These are phyloP conservation scores for Capreolus pygargus DNA, from an alignment of 2,113 vertebrate genomes.

Conservation along the genomic window DNA sequence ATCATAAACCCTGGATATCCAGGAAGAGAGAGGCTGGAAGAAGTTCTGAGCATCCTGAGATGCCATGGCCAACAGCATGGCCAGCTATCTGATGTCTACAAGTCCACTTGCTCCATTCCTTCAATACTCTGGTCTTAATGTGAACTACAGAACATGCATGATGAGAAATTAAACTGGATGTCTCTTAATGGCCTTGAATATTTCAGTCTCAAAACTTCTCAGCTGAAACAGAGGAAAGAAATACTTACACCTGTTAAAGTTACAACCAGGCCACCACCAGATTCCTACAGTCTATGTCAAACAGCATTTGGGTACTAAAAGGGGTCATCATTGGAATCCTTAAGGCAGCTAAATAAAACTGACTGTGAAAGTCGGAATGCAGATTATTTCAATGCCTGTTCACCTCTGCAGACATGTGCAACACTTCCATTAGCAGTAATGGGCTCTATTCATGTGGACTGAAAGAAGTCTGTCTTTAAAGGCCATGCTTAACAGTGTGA, in stretches of 20 bases:
- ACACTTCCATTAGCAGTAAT: slow-evolving; percentile 53
- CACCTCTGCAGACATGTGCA: neutral
- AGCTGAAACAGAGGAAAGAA: slow-evolving; percentile 73
- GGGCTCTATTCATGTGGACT: neutral
- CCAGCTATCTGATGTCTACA: slow-evolving; percentile 69
- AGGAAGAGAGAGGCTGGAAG: slow-evolving; percentile 83
- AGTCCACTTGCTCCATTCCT: slow-evolving; percentile 70
- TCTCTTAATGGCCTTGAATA: slow-evolving; percentile 76
- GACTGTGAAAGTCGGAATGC: slow-evolving; percentile 28
- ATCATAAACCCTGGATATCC: slow-evolving; percentile 86
- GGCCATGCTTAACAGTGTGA: neutral
- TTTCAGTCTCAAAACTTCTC: slow-evolving; percentile 62
- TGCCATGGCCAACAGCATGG: slow-evolving; percentile 79
- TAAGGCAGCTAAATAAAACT: slow-evolving; percentile 28
- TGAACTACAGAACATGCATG: slow-evolving; percentile 81
- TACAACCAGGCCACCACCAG: slow-evolving; percentile 28
- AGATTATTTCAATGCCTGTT: slow-evolving; percentile 31
- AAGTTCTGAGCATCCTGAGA: slow-evolving; percentile 80
- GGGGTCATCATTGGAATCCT: slow-evolving; percentile 40
- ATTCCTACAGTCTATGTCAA: slow-evolving; percentile 62
- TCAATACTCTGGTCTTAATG: slow-evolving; percentile 75
- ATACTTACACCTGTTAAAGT: slow-evolving; percentile 61
- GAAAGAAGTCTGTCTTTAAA: neutral
- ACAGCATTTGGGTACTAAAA: slow-evolving; percentile 10
- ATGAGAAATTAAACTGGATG: slow-evolving; percentile 79